These are phyloP conservation scores for Amphilophus citrinellus DNA, from an alignment of 2,113 vertebrate species.

Conservation along the genomic window DNA sequence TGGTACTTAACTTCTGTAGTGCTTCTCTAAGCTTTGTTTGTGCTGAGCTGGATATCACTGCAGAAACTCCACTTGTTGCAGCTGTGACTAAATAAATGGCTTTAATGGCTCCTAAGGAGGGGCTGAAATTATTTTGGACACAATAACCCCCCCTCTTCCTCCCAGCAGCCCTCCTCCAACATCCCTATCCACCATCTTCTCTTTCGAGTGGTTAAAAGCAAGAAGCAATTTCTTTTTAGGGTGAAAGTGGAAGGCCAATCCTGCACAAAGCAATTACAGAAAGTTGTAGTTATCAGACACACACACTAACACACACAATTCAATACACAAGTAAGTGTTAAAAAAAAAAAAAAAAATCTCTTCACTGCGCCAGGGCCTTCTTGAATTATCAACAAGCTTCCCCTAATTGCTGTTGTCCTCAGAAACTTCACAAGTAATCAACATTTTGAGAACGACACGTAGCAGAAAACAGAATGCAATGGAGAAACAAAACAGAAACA, in stretches of 20 bases:
- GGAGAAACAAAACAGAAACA: background rate
- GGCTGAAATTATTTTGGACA: conserved; percentile 57
- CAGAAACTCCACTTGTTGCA: conserved; percentile 37
- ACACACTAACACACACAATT: background rate
- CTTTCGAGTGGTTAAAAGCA: conserved; percentile 58
- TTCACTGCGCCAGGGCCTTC: background rate
- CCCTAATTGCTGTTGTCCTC: conserved; percentile 44
- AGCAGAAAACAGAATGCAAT: background rate
- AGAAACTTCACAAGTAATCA: conserved; percentile 38
- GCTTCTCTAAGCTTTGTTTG: conserved; percentile 18
- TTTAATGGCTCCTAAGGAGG: conserved; percentile 57
- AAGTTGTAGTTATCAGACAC: conserved; percentile 37
- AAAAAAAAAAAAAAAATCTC: background rate
- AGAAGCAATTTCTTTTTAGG: conserved; percentile 66
- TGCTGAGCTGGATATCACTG: conserved; percentile 11
- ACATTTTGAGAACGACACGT: background rate
- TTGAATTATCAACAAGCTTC: conserved; percentile 52
- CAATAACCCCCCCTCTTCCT: conserved; percentile 12
- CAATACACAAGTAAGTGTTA: conserved; percentile 2
- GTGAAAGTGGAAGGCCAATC: conserved; percentile 58
- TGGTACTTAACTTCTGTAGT: conserved; percentile 4
- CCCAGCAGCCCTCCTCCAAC: conserved; percentile 3
- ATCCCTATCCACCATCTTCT: conserved; percentile 7
- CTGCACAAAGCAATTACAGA: conserved; percentile 62
- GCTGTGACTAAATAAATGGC: conserved; percentile 48